Evolutionary conservation across 1,140 invertebrate species (phyloP).

Genomic region (Pentalonia nigronervosa): DNA sequence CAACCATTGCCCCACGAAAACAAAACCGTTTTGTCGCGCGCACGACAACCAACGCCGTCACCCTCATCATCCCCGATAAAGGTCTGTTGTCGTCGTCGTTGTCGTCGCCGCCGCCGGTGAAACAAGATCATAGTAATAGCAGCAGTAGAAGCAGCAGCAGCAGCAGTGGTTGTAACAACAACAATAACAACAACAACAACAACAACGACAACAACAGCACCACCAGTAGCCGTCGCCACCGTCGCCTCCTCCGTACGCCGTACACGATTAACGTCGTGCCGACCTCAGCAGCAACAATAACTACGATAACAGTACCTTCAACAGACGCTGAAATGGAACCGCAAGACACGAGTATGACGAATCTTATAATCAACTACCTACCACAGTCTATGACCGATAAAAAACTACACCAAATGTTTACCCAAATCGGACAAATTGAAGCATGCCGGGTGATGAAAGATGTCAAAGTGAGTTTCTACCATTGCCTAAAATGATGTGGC

Average conservation of each 20-base stretch:
- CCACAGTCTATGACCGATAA: constrained; percentile 92
- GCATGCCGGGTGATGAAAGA: constrained; percentile 92
- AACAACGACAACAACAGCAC: background rate
- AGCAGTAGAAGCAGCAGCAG: background rate
- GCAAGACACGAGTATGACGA: constrained; percentile 70
- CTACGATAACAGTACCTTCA: background rate
- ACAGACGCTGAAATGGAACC: constrained; percentile 50
- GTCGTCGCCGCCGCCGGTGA: background rate
- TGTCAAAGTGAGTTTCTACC: constrained; percentile 72
- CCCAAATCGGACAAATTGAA: constrained; percentile 84
- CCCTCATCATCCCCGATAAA: constrained; percentile 47
- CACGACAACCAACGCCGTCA: constrained; percentile 34
- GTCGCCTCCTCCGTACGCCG: background rate
- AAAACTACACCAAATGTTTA: constrained; percentile 87
- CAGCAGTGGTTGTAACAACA: background rate
- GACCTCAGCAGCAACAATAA: background rate
- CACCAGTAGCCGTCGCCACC: background rate
- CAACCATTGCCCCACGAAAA: constrained; percentile 27
- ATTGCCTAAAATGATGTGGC: background rate
- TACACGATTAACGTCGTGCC: background rate
- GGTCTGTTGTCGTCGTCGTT: constrained; percentile 7
- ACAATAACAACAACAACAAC: too few relatives aligned
- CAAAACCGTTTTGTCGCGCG: constrained; percentile 25
- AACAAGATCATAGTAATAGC: background rate
- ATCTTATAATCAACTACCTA: constrained; percentile 94